A percentile compares a stretch with the other conserved stretches of the same genome.
Conservation (phyloP, 2,888 invertebrate genomes). For the Aspidiotus rigidus region DNA sequence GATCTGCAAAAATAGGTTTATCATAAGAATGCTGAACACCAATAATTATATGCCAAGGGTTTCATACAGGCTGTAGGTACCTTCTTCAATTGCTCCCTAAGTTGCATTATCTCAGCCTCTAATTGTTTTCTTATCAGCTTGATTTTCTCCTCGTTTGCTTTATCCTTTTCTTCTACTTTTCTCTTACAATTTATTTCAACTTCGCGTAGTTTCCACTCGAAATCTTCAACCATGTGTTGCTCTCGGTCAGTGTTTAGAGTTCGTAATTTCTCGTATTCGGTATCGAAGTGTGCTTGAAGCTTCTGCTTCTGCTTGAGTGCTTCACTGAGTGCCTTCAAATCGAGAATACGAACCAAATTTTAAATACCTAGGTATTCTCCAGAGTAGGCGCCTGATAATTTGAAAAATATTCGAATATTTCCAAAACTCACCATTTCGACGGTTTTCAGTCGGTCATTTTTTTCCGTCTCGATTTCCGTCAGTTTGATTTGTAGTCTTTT, state of each 20-base stretch:
- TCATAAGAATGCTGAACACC: constrained; percentile 18
- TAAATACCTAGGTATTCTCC: too few relatives aligned
- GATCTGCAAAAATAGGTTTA: constrained; percentile 36
- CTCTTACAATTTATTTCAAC: constrained; percentile 61
- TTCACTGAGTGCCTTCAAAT: constrained; percentile 48
- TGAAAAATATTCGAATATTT: not conserved
- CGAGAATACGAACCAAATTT: not conserved
- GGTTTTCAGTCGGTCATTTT: constrained; percentile 27
- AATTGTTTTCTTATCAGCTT: constrained; percentile 37
- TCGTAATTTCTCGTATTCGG: constrained; percentile 59
- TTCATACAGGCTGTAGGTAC: not conserved
- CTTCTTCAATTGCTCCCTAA: constrained; percentile 35
- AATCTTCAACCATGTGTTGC: constrained; percentile 64
- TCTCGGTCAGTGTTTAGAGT: constrained; percentile 59
- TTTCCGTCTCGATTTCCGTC: constrained; percentile 17
- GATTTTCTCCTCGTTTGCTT: constrained; percentile 40
- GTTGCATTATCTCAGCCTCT: constrained; percentile 35
- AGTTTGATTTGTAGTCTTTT: constrained; percentile 10
- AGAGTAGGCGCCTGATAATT: not conserved
- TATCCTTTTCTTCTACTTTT: constrained; percentile 48
- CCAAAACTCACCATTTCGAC: constrained; percentile 17
- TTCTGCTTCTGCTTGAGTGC: constrained; percentile 53
- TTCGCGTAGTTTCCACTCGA: constrained; percentile 74
- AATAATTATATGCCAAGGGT: not conserved
- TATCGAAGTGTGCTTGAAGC: constrained; percentile 53